Conservation (phyloP, 2,113 vertebrate genomes). For the Grantiella picta region DNA sequence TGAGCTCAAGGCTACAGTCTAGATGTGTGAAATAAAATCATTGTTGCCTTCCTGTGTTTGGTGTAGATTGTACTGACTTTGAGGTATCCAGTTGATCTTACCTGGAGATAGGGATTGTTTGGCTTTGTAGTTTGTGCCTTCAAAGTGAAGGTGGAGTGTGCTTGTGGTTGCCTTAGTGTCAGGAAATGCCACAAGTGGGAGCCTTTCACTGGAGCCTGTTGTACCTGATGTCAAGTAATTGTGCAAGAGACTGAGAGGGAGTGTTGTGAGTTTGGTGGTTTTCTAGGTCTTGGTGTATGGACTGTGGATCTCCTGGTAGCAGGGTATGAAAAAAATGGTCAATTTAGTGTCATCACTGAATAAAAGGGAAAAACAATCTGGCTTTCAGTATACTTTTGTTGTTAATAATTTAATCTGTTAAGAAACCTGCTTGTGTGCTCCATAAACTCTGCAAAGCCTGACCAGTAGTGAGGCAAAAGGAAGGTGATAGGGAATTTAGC, state of each 20-base stretch:
- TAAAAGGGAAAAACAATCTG: fast-evolving
- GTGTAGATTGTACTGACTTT: not conserved
- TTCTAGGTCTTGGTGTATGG: not conserved
- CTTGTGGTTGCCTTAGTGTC: not conserved
- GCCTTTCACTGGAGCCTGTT: not conserved
- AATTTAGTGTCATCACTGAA: not conserved
- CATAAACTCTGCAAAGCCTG: not conserved
- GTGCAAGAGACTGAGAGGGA: not conserved
- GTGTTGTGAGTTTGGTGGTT: not conserved
- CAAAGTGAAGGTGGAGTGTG: not conserved
- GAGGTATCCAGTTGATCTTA: not conserved
- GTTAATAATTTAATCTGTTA: not conserved
- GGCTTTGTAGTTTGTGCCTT: not conserved
- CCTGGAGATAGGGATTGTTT: not conserved
- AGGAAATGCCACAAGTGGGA: not conserved
- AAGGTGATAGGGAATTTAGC: not conserved
- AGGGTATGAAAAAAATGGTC: not conserved
- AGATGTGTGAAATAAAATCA: not conserved
- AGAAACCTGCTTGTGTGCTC: not conserved
- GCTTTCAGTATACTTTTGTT: not conserved
- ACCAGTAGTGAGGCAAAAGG: not conserved
- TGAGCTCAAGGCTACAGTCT: not conserved
- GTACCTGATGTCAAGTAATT: not conserved
- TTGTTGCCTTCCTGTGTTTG: not conserved
- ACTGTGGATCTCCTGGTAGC: not conserved